Evolutionary conservation across 1,140 invertebrate genomes (phyloP).

Genomic region (Ctenoplectra terminalis): DNA sequence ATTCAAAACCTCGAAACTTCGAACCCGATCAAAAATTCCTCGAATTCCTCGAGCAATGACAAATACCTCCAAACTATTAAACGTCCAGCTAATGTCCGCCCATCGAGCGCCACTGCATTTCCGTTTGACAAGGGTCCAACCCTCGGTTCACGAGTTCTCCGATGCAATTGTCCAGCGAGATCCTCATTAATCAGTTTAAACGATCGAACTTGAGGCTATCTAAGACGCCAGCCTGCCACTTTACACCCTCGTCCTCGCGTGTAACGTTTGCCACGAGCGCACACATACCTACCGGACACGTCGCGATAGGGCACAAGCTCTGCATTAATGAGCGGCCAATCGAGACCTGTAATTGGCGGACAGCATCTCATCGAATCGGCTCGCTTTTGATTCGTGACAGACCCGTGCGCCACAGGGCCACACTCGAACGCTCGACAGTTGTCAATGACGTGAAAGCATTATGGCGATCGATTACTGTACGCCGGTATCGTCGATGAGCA

Average conservation of each 20-base stretch:
- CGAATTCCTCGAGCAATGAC: not conserved
- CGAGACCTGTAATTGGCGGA: conserved; percentile 35
- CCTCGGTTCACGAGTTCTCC: not conserved
- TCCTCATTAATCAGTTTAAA: conserved; percentile 29
- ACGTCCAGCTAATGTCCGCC: not conserved
- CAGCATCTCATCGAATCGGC: conserved; percentile 25
- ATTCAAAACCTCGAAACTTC: too few species aligned
- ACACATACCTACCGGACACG: not conserved
- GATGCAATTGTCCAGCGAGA: not conserved
- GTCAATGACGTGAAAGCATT: conserved; percentile 50
- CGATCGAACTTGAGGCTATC: not conserved
- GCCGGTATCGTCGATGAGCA: conserved; percentile 16
- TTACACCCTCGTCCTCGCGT: not conserved
- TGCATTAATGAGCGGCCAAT: conserved; percentile 33
- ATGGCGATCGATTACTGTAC: conserved; percentile 48
- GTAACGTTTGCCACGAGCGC: not conserved
- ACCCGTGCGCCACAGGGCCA: not conserved
- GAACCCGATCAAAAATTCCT: not conserved
- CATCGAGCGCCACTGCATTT: not conserved
- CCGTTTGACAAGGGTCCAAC: conserved; percentile 3
- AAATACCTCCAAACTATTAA: not conserved
- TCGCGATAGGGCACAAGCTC: not conserved
- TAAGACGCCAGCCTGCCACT: not conserved
- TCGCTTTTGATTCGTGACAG: conserved; percentile 44
- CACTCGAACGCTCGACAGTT: conserved; percentile 30